These are phyloP conservation scores for Heliocidaris erythrogramma DNA, from an alignment of 35 echinoderm and acorn worm species.

Conservation along the genomic window DNA sequence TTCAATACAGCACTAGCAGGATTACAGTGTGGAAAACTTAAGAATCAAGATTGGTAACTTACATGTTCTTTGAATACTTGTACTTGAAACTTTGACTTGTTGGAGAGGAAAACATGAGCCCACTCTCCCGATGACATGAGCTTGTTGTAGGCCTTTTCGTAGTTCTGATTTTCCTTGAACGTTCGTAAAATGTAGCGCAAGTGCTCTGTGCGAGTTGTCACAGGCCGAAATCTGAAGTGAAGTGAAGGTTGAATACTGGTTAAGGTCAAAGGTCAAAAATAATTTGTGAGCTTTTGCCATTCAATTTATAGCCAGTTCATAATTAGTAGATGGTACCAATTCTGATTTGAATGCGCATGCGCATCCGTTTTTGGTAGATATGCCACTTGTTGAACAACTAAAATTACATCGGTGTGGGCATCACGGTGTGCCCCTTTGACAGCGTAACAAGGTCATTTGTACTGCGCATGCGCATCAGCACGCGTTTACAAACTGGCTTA, in stretches of 20 bases:
- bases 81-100: constrained; percentile 88
- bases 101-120: constrained; percentile 72
- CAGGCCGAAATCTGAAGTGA: constrained; percentile 75
- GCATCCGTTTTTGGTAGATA: no score
- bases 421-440: no score
- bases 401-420: no score
- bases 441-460: no score
- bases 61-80: constrained; percentile 89
- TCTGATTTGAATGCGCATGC: no score
- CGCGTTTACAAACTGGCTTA: no score
- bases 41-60: constrained; percentile 36
- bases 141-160: constrained; percentile 71
- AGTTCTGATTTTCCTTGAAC: constrained; percentile 82
- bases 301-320: no score
- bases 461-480: no score
- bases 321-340: no score
- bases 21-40: no score
- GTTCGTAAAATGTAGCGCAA: constrained; percentile 56
- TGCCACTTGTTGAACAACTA: no score
- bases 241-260: not conserved
- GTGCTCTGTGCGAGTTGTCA: constrained; percentile 65
- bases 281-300: not conserved
- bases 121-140: constrained; percentile 81
- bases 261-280: not conserved
- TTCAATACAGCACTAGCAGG: no score